A percentile compares a stretch with the other conserved stretches of the same genome.
These are phyloP conservation scores for Agraylea sexmaculata DNA, from an alignment of 1,140 invertebrate species.

Conservation along the genomic window DNA sequence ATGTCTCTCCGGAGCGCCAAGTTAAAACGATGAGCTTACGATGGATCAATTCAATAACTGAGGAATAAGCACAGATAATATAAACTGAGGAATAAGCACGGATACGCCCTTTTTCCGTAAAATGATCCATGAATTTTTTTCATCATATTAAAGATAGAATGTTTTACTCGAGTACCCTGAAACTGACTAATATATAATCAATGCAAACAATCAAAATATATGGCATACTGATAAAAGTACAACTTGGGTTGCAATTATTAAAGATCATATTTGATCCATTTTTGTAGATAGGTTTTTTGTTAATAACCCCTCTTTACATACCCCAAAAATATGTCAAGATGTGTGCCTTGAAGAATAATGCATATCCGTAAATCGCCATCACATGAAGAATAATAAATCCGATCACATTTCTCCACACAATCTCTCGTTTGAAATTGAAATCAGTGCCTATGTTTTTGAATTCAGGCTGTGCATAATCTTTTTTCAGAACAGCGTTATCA, in stretches of 20 bases:
- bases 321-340: slow-evolving; percentile 28
- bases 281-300: background rate
- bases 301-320: slow-evolving; percentile 24
- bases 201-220: background rate
- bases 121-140: too few relatives aligned
- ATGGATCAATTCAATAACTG: too few relatives aligned
- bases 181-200: background rate
- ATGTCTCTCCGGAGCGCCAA: too few relatives aligned
- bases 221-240: background rate
- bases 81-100: too few relatives aligned
- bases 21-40: too few relatives aligned
- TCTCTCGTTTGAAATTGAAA: slow-evolving; percentile 35
- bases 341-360: slow-evolving; percentile 22
- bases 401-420: slow-evolving; percentile 41
- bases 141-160: too few relatives aligned
- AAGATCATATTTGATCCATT: background rate
- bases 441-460: slow-evolving; percentile 35
- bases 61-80: too few relatives aligned
- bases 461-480: too few relatives aligned
- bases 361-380: slow-evolving; percentile 30
- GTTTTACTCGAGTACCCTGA: too few relatives aligned
- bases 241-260: too few relatives aligned
- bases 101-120: too few relatives aligned
- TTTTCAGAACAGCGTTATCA: too few relatives aligned
- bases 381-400: slow-evolving; percentile 38